Evolutionary conservation across 2,797 vertebrate species (phyloP).

Genomic region (Gymnodraco acuticeps): DNA sequence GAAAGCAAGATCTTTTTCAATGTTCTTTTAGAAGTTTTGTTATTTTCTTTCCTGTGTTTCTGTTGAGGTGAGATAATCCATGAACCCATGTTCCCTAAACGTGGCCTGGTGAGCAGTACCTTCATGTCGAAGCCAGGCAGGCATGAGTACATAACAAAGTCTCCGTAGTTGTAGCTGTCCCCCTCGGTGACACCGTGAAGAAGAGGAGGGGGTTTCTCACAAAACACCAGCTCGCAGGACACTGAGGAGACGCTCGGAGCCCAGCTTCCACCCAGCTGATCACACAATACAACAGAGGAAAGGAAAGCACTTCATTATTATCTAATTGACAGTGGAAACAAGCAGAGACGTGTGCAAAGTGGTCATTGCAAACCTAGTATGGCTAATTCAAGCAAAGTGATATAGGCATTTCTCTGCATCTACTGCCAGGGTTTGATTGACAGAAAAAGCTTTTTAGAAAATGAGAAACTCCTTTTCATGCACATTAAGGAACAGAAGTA

Average conservation of each 20-base stretch:
- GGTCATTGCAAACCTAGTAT: neutral
- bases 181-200: constrained; percentile 87
- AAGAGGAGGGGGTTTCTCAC: constrained; percentile 87
- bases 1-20: neutral
- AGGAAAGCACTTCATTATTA: neutral
- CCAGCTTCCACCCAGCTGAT: constrained; percentile 90
- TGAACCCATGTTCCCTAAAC: neutral
- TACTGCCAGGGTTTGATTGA: neutral
- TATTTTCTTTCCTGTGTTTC: neutral
- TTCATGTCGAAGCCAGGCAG: constrained; percentile 91
- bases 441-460: no score
- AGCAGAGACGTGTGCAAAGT: neutral
- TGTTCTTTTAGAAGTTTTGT: neutral
- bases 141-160: constrained; percentile 88
- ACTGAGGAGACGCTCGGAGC: constrained; percentile 87
- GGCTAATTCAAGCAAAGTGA: neutral
- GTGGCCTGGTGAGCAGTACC: constrained; percentile 76
- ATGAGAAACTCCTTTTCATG: neutral
- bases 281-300: constrained; percentile 20
- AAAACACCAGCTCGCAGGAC: constrained; percentile 88
- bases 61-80: neutral
- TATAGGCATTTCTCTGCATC: neutral
- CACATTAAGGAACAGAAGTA: neutral
- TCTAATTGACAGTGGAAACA: neutral
- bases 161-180: constrained; percentile 87